These are phyloP conservation scores for Pseudopleuronectes americanus DNA, from an alignment of 2,797 vertebrate species.

Conservation along the genomic window DNA sequence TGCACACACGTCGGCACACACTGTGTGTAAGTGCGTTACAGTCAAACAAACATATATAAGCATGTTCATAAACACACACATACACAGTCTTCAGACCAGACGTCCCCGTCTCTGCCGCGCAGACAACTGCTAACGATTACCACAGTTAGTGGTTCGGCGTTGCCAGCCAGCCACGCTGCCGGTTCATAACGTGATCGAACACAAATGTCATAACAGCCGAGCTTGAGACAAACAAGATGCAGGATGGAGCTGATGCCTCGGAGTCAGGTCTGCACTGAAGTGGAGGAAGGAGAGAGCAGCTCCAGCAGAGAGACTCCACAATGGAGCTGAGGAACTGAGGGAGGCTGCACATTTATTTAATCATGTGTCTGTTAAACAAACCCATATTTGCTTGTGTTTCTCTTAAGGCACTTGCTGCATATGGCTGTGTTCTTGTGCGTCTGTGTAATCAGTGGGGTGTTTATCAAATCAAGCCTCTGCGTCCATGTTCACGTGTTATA, in stretches of 20 bases:
- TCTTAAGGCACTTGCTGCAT: no score
- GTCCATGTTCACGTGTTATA: background rate
- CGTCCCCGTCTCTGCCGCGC: slow-evolving; percentile 54
- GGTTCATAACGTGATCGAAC: slow-evolving; percentile 96
- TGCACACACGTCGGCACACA: no score
- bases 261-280: slow-evolving; percentile 71
- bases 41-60: slow-evolving; percentile 13
- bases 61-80: slow-evolving; percentile 17
- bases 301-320: background rate
- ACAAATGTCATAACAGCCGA: slow-evolving; percentile 95
- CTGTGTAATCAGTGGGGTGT: background rate
- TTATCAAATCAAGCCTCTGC: background rate
- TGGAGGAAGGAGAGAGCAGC: background rate
- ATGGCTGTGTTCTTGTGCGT: background rate
- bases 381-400: no score
- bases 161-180: slow-evolving; percentile 92
- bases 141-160: slow-evolving; percentile 93
- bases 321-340: background rate
- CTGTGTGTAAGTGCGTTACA: slow-evolving; percentile 6
- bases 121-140: slow-evolving; percentile 97
- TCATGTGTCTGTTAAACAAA: background rate
- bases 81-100: slow-evolving; percentile 85
- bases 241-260: slow-evolving; percentile 89
- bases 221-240: slow-evolving; percentile 96
- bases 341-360: background rate